Evolutionary conservation across 2,888 invertebrate species (phyloP).

Genomic region (Sturmia bella): DNA sequence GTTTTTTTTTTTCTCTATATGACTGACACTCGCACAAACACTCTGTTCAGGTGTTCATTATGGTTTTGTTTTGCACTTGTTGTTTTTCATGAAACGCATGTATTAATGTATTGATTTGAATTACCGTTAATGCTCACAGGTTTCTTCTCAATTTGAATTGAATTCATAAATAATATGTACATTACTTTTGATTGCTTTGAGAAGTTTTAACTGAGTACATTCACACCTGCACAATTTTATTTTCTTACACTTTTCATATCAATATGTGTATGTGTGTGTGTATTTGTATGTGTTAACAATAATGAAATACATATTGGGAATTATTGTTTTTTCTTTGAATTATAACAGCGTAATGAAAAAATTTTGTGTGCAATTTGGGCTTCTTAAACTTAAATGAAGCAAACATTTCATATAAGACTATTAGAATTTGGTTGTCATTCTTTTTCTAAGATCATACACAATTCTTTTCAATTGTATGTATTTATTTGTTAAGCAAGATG

Average conservation of each 20-base stretch:
- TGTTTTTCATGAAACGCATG: not conserved
- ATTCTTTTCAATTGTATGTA: not conserved
- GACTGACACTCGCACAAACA: constrained; percentile 6
- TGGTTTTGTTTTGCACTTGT: no score
- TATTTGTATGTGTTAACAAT: not conserved
- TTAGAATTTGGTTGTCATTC: no score
- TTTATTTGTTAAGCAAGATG: constrained; percentile 34
- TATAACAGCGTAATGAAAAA: no score
- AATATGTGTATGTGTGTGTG: not conserved
- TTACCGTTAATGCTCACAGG: constrained; percentile 1
- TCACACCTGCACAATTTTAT: no score
- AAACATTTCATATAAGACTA: no score
- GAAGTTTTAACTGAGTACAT: no score
- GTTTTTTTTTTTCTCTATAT: constrained; percentile 46
- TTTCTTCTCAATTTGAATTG: not conserved
- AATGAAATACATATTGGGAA: no score
- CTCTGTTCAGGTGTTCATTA: no score
- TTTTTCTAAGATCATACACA: not conserved
- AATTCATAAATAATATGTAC: not conserved
- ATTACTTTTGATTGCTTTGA: constrained; percentile 19
- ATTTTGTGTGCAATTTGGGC: no score
- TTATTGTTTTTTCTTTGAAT: no score
- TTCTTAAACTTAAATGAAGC: no score
- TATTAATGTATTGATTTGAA: not conserved
- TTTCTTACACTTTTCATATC: no score